Conservation (phyloP, 1,140 invertebrate genomes). For the Zaprionus ghesquierei region DNA sequence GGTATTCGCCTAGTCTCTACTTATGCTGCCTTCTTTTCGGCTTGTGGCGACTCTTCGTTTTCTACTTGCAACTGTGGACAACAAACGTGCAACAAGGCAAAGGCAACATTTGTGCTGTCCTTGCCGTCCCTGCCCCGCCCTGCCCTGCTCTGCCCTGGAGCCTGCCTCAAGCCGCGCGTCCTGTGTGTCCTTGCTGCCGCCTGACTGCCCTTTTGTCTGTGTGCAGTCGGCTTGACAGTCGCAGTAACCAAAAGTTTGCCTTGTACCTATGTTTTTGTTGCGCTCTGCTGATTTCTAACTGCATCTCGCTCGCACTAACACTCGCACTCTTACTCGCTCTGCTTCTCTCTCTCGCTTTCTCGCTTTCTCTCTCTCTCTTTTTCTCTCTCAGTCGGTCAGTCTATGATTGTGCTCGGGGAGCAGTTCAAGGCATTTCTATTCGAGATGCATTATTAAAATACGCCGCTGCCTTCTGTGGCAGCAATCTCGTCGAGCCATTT, state of each 20-base stretch:
- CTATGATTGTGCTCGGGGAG: conserved; percentile 34
- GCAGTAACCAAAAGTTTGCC: conserved; percentile 63
- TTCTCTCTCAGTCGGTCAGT: not conserved
- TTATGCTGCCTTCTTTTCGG: not conserved
- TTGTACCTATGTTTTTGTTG: conserved; percentile 65
- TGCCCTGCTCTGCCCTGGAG: not conserved
- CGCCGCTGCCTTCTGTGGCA: conserved; percentile 29
- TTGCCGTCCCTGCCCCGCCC: not conserved
- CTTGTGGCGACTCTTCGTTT: not conserved
- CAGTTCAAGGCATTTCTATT: conserved; percentile 42
- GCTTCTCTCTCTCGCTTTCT: not conserved
- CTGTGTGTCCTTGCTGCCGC: conserved; percentile 22
- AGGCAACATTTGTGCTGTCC: conserved; percentile 30
- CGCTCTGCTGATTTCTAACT: conserved; percentile 46
- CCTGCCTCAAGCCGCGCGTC: not conserved
- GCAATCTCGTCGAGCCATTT: conserved; percentile 22
- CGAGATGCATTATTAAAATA: conserved; percentile 61
- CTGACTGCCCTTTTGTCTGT: conserved; percentile 54
- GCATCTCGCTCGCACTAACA: not conserved
- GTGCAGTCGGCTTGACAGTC: conserved; percentile 73
- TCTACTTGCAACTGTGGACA: conserved; percentile 19
- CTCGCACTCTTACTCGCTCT: no score
- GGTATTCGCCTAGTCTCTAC: not conserved
- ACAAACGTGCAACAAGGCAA: conserved; percentile 39
- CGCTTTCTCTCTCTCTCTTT: not conserved